Evolutionary conservation across 1,140 invertebrate genomes (phyloP).

Genomic region (Drosophila varians): DNA sequence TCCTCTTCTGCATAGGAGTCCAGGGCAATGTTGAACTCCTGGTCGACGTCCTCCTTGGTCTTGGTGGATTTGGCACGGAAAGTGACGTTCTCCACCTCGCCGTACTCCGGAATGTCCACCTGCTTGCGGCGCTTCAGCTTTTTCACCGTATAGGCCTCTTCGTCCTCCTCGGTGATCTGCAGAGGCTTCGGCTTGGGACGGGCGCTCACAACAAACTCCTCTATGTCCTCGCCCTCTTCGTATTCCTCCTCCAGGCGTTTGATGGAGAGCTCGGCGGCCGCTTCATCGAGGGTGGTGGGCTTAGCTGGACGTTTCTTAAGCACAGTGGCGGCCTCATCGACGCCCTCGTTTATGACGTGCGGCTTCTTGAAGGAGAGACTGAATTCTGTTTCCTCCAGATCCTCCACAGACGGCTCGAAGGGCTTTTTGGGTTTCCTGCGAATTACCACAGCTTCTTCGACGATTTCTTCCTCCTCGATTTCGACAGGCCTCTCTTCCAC

Average conservation of each 20-base stretch:
- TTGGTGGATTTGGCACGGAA: slow-evolving; percentile 89
- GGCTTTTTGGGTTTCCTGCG: slow-evolving; percentile 78
- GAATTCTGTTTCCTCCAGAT: slow-evolving; percentile 77
- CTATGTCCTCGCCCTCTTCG: slow-evolving; percentile 83
- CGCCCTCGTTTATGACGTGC: slow-evolving; percentile 71
- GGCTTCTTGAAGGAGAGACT: slow-evolving; percentile 83
- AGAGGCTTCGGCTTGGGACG: slow-evolving; percentile 69
- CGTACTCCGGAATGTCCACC: slow-evolving; percentile 87
- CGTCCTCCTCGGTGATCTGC: slow-evolving; percentile 87
- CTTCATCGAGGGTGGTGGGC: slow-evolving; percentile 65
- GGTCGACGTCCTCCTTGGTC: slow-evolving; percentile 92
- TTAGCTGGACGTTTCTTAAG: slow-evolving; percentile 78
- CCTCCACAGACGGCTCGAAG: slow-evolving; percentile 61
- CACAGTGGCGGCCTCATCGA: slow-evolving; percentile 82
- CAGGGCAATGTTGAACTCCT: slow-evolving; percentile 92
- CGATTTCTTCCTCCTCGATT: slow-evolving; percentile 80
- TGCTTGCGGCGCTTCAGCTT: slow-evolving; percentile 87
- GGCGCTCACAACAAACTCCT: slow-evolving; percentile 78
- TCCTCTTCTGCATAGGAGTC: slow-evolving; percentile 94
- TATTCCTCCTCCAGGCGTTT: slow-evolving; percentile 83
- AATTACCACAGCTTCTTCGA: slow-evolving; percentile 72
- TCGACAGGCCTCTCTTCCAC: slow-evolving; percentile 83
- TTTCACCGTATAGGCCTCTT: slow-evolving; percentile 89
- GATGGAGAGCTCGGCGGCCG: slow-evolving; percentile 75
- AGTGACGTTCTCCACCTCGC: slow-evolving; percentile 89